Evolutionary conservation across 2,797 vertebrate genomes (phyloP), one percentile per base, ranked within the genome.

Genomic region (Numenius phaeopus): DNA sequence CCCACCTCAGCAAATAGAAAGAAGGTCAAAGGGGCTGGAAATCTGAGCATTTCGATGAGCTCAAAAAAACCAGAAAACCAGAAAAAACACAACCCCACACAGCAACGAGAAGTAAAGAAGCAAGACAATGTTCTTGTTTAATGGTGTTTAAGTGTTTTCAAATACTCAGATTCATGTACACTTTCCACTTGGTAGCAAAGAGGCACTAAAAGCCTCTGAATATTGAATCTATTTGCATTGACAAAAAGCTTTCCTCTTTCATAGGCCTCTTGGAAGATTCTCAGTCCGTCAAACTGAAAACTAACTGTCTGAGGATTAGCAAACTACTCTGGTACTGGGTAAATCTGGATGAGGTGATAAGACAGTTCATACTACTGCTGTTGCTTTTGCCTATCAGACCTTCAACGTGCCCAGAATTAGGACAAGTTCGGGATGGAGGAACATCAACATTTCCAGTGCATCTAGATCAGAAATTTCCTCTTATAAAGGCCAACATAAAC

Each of bases 321-420:
- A 42, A 73, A 5, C 17, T 46, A 8, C 39, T 14, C 27, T 18
- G 21, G 50, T 17, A 39, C 49, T 19, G 34, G 8, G 20, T 14
- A 79, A 54, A 59, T 22, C 10, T 12, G 26, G 58, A 42, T 1
- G 2, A 54, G 30, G 34, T 0, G 1, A 32, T 2, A 34, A 32
- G 20, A 22, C 30, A 16, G 20, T 14, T 62, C 42, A 7, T 32
- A 14, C 10, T 32, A 20, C 32, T 50, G 2, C n/a, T 44, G 24
- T 14, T 71, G 58, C 6, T 72, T 82, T 66, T 82, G 34, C 18
- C 39, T 24, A n/a, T 49, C 50, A 54, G 14, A 39, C 46, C 21
- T 80, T 71, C 0, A 0, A 26, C 8, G 3, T 8, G 15, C 22
- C 37, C 37, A 66, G 78, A 70, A 58, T 14, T 54, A 37, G 50